Evolutionary conservation across 1,140 invertebrate genomes (phyloP), one percentile per base, ranked within the genome.

Genomic region (Heliconius himera): DNA sequence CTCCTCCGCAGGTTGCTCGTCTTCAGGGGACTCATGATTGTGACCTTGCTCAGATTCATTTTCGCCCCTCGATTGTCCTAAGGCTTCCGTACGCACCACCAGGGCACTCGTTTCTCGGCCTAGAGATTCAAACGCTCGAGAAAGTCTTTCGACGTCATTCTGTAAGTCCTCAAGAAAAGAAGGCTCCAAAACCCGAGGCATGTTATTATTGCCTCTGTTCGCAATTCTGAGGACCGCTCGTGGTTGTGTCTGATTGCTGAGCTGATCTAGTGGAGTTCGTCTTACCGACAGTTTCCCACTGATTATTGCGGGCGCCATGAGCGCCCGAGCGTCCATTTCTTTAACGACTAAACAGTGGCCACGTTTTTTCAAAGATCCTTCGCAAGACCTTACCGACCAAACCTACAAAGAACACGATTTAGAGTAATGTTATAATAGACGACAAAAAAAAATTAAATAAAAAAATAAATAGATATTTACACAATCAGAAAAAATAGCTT

Each of bases 401-500:
- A 94, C 93, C 93, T 94, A 78, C 9, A 66, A 66, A 66, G 60
- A 29, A 66, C 60, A 66, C 26, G 11, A 29, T 66, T 29, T 22
- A 66, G 60, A 66, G 3, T 66, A 26, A 66, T 66, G 3, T 26
- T 22, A 66, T 66, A 29, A 11, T 22, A 29, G 22, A 66, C n/a
- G 13, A 60, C 9, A 9, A 22, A 26, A 13, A 29, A 29, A 26
- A 5, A 1, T 20, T 1, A 66, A 26, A 29, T 26, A 26, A 66
- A 66, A 38, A 71, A 71, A n/a, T 71, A 20, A 36, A 38, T 29
- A 36, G 36, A 71, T 36, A 71, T 36, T 90, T 88, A 94, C 93
- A 81, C 86, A 88, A 79, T 94, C 93, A 26, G 89, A 88, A 84
- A 94, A 94, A 66, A 93, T 93, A 77, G 93, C 93, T 87, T 94